Evolutionary conservation across 2,888 invertebrate species (phyloP).

Genomic region (Patella caerulea): DNA sequence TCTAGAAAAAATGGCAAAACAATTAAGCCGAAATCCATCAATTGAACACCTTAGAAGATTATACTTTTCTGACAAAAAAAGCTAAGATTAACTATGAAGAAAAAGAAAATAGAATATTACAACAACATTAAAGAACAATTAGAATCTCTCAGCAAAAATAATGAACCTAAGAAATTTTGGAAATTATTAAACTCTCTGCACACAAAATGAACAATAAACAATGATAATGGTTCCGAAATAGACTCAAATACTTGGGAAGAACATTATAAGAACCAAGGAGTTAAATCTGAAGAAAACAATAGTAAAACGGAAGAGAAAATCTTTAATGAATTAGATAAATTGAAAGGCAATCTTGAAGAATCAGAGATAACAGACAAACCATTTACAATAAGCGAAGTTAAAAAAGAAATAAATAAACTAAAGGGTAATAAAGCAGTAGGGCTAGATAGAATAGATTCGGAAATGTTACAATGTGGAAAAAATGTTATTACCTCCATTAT

Average conservation of each 20-base stretch:
- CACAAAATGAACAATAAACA: not conserved
- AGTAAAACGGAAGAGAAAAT: not conserved
- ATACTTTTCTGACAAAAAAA: not conserved
- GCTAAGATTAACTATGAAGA: not conserved
- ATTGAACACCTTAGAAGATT: not conserved
- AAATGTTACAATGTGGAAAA: not conserved
- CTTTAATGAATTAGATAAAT: not conserved
- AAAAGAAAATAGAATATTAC: not conserved
- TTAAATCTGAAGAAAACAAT: not conserved
- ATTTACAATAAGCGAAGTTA: conserved; percentile 1
- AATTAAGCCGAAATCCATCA: not conserved
- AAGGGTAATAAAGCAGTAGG: not conserved
- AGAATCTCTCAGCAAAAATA: too few species aligned
- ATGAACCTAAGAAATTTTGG: too few species aligned
- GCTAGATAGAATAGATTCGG: not conserved
- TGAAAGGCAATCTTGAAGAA: not conserved
- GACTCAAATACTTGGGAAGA: not conserved
- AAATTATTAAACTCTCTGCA: conserved; percentile 1
- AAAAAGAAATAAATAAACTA: not conserved
- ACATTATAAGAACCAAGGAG: not conserved
- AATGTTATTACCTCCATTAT: not conserved
- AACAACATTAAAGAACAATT: not conserved
- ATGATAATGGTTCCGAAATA: not conserved
- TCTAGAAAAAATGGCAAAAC: not conserved
- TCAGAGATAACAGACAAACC: not conserved